Evolutionary conservation across 92 coral and sea anemone species (phyloP).

Genomic region (Porites evermanni): DNA sequence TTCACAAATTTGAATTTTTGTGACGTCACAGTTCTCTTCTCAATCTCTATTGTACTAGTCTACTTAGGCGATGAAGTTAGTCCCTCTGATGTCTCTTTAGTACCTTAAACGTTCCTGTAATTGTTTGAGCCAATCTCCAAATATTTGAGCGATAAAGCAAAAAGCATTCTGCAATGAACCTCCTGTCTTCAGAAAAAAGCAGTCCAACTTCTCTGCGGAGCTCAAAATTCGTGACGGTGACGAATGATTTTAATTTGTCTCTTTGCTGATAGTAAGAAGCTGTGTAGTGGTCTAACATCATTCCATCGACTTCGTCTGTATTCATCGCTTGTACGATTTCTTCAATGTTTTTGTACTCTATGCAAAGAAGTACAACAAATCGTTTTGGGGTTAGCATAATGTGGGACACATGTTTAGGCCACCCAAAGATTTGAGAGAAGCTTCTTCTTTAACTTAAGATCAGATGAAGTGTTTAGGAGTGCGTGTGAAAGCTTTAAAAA

Average conservation of each 20-base stretch:
- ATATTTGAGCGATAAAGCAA: slow-evolving; percentile 11
- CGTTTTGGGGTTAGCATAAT: not conserved
- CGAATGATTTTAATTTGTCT: slow-evolving; percentile 19
- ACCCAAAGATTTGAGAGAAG: too few relatives aligned
- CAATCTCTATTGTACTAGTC: too few relatives aligned
- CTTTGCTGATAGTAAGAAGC: slow-evolving; percentile 26
- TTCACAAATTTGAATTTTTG: too few relatives aligned
- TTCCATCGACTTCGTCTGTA: not conserved
- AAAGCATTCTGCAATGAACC: not conserved
- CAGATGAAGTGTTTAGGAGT: not conserved
- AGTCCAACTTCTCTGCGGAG: slow-evolving; percentile 4
- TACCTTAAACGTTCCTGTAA: not conserved
- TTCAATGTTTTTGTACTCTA: slow-evolving; percentile 3
- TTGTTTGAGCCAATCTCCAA: not conserved
- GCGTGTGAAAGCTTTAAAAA: too few relatives aligned
- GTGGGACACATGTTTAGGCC: too few relatives aligned
- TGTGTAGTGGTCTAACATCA: slow-evolving; percentile 8
- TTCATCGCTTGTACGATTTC: not conserved
- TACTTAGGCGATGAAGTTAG: too few relatives aligned
- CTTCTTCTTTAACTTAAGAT: not conserved
- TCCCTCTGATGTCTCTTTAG: too few relatives aligned
- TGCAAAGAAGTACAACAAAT: not conserved
- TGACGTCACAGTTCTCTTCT: too few relatives aligned
- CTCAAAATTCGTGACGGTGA: slow-evolving; percentile 2
- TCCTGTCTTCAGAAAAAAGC: not conserved